phyloP scores from a whole-genome alignment of 2,797 vertebrate genomes.

The Aldrovandia affinis region DNA sequence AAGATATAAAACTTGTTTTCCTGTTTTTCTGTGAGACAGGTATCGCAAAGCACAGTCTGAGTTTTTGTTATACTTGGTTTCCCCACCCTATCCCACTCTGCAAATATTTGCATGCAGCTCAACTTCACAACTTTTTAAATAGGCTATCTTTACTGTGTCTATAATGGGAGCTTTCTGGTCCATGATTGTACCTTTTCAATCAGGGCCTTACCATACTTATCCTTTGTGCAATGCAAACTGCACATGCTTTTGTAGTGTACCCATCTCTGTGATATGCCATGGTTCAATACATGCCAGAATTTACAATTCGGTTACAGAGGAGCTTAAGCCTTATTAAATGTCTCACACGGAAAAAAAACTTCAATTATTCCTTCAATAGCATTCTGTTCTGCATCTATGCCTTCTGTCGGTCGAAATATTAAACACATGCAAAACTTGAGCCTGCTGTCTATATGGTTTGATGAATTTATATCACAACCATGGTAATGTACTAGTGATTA shows the following conservation, averaged over 20 bases:
- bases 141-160: slow-evolving; percentile 31
- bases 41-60: neutral
- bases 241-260: neutral
- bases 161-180: slow-evolving; percentile 50
- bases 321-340: neutral
- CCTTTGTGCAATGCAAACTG: slow-evolving; percentile 12
- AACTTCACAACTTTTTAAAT: slow-evolving; percentile 20
- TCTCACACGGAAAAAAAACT: too few species aligned
- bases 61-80: neutral
- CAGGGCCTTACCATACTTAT: slow-evolving; percentile 17
- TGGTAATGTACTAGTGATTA: neutral
- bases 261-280: neutral
- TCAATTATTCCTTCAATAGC: neutral
- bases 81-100: slow-evolving; percentile 16
- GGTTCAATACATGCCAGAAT: too few species aligned
- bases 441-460: neutral
- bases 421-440: neutral
- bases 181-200: slow-evolving; percentile 45
- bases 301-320: neutral
- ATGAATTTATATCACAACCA: neutral
- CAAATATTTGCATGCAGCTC: slow-evolving; percentile 40
- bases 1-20: slow-evolving; percentile 22
- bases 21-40: slow-evolving; percentile 17
- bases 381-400: neutral
- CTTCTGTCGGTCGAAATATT: neutral